phyloP scores from a whole-genome alignment of 1,140 invertebrate species.

The Ooceraea biroi region DNA sequence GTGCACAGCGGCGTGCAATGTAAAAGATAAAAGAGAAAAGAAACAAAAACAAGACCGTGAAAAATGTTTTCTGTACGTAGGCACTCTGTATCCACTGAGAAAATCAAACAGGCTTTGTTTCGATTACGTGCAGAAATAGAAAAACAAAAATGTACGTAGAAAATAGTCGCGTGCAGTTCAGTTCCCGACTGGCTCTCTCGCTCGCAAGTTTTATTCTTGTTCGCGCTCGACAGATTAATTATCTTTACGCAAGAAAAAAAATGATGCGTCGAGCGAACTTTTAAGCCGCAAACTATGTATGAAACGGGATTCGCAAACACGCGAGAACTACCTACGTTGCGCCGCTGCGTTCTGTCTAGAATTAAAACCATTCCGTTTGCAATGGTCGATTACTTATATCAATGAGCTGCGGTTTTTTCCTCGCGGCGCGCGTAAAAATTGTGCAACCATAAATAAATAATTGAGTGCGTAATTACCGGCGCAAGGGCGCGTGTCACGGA shows the following conservation, averaged over 20 bases:
- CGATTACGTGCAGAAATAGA: too few relatives aligned
- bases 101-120: too few relatives aligned
- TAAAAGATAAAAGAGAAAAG: conserved; percentile 25
- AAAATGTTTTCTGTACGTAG: too few relatives aligned
- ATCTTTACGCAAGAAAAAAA: background rate
- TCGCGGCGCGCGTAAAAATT: conserved; percentile 5
- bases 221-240: background rate
- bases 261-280: conserved; percentile 10
- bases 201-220: background rate
- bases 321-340: background rate
- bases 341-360: background rate
- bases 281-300: background rate
- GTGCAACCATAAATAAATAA: conserved; percentile 30
- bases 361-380: conserved; percentile 26
- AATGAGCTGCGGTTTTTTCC: conserved; percentile 18
- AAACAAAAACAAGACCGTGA: too few relatives aligned
- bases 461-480: conserved; percentile 27
- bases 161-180: too few relatives aligned
- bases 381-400: conserved; percentile 30
- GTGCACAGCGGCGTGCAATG: background rate
- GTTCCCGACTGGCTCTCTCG: too few relatives aligned
- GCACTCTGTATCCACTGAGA: too few relatives aligned
- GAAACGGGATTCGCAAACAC: background rate
- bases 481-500: conserved; percentile 12
- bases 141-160: too few relatives aligned